phyloP scores from a whole-genome alignment of 2,113 vertebrate species.

The Paradoxurus hermaphroditus region DNA sequence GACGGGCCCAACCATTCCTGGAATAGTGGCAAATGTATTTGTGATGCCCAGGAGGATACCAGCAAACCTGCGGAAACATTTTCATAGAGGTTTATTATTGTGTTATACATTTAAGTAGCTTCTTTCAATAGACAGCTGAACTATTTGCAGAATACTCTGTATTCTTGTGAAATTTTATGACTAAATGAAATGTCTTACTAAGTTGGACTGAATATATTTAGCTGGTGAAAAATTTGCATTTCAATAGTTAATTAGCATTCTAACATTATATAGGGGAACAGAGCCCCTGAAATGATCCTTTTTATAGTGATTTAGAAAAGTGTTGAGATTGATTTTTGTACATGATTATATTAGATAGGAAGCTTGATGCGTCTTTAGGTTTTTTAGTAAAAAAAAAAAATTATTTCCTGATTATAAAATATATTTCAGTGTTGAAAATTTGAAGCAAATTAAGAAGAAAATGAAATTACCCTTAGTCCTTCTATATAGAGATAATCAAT shows the following conservation, averaged over 20 bases:
- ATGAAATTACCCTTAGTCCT: not conserved
- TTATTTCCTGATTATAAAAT: not conserved
- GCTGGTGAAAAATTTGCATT: not conserved
- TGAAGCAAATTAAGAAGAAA: not conserved
- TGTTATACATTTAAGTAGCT: not conserved
- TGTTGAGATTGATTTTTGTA: not conserved
- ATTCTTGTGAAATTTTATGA: not conserved
- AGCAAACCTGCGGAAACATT: slow-evolving; percentile 88
- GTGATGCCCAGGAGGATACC: slow-evolving; percentile 97
- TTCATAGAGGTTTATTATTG: not conserved
- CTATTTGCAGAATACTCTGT: not conserved
- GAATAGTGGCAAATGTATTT: slow-evolving; percentile 97
- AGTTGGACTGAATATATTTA: not conserved
- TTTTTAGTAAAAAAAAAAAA: not conserved
- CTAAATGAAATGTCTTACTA: not conserved
- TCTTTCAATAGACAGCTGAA: not conserved
- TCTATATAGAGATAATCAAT: not conserved
- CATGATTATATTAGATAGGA: not conserved
- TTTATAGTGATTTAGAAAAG: not conserved
- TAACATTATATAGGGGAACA: not conserved
- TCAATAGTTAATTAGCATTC: not conserved
- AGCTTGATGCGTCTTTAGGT: not conserved
- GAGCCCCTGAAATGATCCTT: not conserved
- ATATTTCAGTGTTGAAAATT: slow-evolving; percentile 9
- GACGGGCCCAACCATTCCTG: slow-evolving; percentile 96